Base-by-base conservation (phyloP, 2,888 invertebrate species). In the Polyommatus icarus region DNA sequence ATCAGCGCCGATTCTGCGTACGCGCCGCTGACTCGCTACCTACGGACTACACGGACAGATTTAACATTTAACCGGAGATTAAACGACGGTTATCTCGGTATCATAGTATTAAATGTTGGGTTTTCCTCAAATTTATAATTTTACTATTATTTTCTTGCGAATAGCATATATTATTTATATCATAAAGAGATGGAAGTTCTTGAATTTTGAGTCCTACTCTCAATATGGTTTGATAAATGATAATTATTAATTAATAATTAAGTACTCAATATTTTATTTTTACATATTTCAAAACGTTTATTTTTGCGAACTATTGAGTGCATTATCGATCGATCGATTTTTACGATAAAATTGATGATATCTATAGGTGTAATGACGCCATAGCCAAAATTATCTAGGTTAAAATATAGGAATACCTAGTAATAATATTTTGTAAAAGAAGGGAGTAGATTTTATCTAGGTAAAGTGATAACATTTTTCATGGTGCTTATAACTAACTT, bases 1-100 rank as follows among this genome's bases (percentile, higher is more conserved):
- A 91, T 91, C 92, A 86, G 85, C 91, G 88, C 85, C 89, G 86
- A 89, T 87, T 91, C 93, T 87, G 91, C 92, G 91, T 90, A 91
- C 88, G 86, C 88, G 85, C 86, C 83, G 82, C 83, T 80, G 78
- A 77, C 79, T 20, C 29, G 24, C 72, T 40, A 40, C 8, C 50
- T 15, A 50, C 15, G 0, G 40, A n/a, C 73, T 12, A 40, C 46
- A 12, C 12, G 15, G 75, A 5, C 75, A 15, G 18, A 29, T 67
- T 24, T 15, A 4, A 67, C 12, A 24, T 15, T 15, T 15, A 67
- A 67, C 29, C 29, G 5, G 67, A 67, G 67, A 29, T 67, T 6
- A 67, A 29, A 67, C 67, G 29, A 12, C 67, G 29, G 15, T 67
- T 67, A 67, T 67, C 12, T 67, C 29, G 15, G 5, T 29, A 29